Evolutionary conservation across 2,113 vertebrate genomes (phyloP).

Genomic region (Benitochromis conjunctus): DNA sequence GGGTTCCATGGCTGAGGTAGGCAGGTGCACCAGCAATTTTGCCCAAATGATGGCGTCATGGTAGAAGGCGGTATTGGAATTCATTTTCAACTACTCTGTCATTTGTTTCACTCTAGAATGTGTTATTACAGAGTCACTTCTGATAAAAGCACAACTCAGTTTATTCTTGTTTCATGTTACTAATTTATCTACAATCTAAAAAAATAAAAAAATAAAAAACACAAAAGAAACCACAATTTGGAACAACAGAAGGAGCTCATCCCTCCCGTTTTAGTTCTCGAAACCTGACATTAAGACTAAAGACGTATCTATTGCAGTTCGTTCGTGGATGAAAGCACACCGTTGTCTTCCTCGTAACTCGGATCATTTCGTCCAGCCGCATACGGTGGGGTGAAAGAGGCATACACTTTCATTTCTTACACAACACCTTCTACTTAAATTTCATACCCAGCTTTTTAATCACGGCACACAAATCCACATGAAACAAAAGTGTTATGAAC

Average conservation of each 20-base stretch:
- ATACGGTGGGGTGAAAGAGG: not conserved
- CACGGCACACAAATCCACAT: conserved; percentile 47
- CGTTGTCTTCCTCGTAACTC: not conserved
- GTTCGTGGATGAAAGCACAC: conserved; percentile 6
- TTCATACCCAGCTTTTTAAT: conserved; percentile 56
- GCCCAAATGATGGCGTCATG: not conserved
- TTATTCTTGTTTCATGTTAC: not conserved
- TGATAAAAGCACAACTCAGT: not conserved
- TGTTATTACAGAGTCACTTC: not conserved
- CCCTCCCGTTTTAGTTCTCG: not conserved
- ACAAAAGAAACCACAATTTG: not conserved
- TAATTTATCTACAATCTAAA: not conserved
- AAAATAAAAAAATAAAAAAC: not conserved
- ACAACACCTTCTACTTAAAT: conserved; percentile 49
- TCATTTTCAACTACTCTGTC: not conserved
- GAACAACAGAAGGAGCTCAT: not conserved
- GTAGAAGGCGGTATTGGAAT: not conserved
- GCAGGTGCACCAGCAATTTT: not conserved
- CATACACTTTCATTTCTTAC: conserved; percentile 29
- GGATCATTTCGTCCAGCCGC: conserved; percentile 5
- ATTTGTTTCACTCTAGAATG: not conserved
- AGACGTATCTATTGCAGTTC: not conserved
- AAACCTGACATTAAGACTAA: conserved; percentile 6
- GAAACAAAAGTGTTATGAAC: conserved; percentile 37
- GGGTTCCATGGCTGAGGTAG: not conserved